Base-by-base conservation (phyloP, 2,888 invertebrate genomes). In the Drosophila paracracens region DNA sequence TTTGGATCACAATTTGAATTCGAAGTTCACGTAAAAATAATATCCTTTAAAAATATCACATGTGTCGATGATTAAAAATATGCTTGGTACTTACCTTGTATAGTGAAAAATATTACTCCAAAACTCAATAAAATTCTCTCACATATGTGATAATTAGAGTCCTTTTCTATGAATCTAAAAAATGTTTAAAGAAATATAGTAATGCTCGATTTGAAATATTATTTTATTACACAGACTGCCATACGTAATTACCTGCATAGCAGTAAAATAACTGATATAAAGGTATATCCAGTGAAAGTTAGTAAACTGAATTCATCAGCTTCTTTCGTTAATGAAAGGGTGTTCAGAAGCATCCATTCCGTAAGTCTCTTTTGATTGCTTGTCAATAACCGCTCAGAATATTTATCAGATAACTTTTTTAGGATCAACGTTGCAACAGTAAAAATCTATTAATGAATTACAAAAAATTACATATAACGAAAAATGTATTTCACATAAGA, bases 341-440 rank as follows among this genome's bases (percentile, higher is more conserved):
- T 74, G 57, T 89, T 84, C 1, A 89, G 29, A 13, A 84, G 88
- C 10, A 52, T 74, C 83, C 83, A 84, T 68, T 84, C 83, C 31
- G 70, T 67, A 7, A 84, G 72, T 25, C 57, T 54, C 35, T 84
- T 84, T 35, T 70, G 65, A 25, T 84, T 87, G 11, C 67, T 69
- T 1, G 51, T 51, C n/a, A 82, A 40, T 16, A 89, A 70, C 16
- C 89, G 54, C 27, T 84, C 83, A 2, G 83, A 87, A 54, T 89
- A 79, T n/a, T 74, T 84, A 31, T 84, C 83, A 4, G 88, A 71
- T 21, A 89, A 27, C 46, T 89, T 74, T 50, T 84, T 84, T 0
- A 84, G 38, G n/a, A 89, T 79, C 7, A 87, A 57, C 11, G 74
- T 57, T 0, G 82, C 31, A 29, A 71, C 69, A 48, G 63, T 72